Evolutionary conservation across 2,113 vertebrate genomes (phyloP).

Genomic region (Archilochus colubris): DNA sequence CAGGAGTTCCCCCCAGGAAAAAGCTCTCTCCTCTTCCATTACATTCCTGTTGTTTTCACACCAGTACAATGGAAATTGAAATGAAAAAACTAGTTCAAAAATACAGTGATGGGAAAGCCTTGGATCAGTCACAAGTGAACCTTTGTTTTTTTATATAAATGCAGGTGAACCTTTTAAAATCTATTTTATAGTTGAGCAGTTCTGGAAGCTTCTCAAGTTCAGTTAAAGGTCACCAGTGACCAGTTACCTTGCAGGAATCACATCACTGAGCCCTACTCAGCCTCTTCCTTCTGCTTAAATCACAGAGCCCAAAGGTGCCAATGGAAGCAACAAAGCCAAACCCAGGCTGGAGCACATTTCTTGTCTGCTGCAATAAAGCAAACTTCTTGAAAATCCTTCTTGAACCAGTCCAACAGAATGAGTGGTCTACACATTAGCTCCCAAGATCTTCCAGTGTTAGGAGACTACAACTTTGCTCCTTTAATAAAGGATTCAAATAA

Average conservation of each 20-base stretch:
- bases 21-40: neutral
- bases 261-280: rapidly evolving
- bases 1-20: neutral
- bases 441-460: neutral
- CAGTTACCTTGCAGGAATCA: neutral
- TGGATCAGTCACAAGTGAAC: neutral
- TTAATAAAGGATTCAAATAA: neutral
- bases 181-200: neutral
- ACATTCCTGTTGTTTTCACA: neutral
- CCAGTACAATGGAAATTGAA: neutral
- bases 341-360: neutral
- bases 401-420: neutral
- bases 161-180: neutral
- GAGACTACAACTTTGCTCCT: neutral
- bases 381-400: neutral
- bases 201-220: neutral
- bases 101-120: neutral
- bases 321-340: rapidly evolving
- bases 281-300: neutral
- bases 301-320: neutral
- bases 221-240: neutral
- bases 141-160: neutral
- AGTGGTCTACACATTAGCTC: neutral
- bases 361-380: neutral
- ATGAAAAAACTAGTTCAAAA: neutral